Base-by-base conservation (phyloP, 1,140 invertebrate genomes). In the Bemisia tabaci region DNA sequence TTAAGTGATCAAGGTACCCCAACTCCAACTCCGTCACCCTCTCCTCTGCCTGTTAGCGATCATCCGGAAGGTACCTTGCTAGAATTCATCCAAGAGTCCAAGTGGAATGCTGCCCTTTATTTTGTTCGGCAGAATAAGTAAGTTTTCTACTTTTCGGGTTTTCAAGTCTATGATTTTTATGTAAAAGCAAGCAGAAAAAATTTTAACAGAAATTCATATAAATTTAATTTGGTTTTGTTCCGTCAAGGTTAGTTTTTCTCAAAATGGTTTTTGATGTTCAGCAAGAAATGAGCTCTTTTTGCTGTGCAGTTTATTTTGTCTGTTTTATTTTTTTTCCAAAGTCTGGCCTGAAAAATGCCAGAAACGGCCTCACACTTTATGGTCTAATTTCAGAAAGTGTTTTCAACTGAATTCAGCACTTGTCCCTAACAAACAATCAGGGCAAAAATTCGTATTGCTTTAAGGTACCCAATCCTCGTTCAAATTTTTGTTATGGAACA, bases 21-120 rank as follows among this genome's bases (percentile, higher is more conserved):
- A 12, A 82, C 81, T 2, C 81, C 81, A 1, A 79, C 81, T 2
- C 80, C 81, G 0, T 78, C 79, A 67, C 76, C 79, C 71, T 76
- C 78, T 71, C 68, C 71, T 72, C 69, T 78, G 0, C 78, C 69
- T 68, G 75, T 72, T 12, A 70, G 73, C 12, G 80, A 83, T 48
- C 82, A 86, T 62, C 75, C 78, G 48, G 77, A 86, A 23, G 75
- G 78, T 1, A 78, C 79, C 48, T 74, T 89, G 1, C 77, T 82
- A 12, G 85, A 87, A 70, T 77, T 87, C 23, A 73, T 90, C 2
- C 80, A 81, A 69, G 82, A 82, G 24, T 81, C 83, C 25, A 82
- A 85, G 69, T 88, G 85, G 83, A 77, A 81, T 1, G 81, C 82
- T 12, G 85, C 85, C 23, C 76, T 89, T 2, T 82, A 84, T 69